Conservation (phyloP, 1,140 invertebrate genomes). For the Brachionus plicatilis region DNA sequence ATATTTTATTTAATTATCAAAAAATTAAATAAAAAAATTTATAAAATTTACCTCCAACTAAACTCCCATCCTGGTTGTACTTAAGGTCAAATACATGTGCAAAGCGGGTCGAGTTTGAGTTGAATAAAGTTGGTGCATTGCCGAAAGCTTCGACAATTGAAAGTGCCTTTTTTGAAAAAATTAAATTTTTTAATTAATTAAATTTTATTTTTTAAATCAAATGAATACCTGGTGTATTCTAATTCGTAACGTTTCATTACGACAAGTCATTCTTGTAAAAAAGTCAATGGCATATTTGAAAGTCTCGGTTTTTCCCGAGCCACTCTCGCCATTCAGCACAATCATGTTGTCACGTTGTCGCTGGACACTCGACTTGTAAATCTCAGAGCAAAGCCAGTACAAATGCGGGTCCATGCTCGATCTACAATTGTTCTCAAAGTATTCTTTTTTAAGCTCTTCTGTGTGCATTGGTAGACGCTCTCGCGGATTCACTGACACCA, state of each 20-base stretch:
- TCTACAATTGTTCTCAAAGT: slow-evolving; percentile 67
- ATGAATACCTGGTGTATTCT: slow-evolving; percentile 9
- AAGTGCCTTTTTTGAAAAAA: not conserved
- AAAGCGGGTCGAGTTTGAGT: slow-evolving; percentile 91
- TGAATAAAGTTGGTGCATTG: slow-evolving; percentile 90
- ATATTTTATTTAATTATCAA: not conserved
- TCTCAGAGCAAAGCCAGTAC: slow-evolving; percentile 95
- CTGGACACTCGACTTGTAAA: slow-evolving; percentile 88
- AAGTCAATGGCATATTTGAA: slow-evolving; percentile 48
- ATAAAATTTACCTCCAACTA: slow-evolving; percentile 59
- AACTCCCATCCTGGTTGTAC: slow-evolving; percentile 70
- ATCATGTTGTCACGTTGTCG: slow-evolving; percentile 81
- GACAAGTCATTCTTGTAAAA: slow-evolving; percentile 44
- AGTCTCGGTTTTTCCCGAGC: slow-evolving; percentile 65
- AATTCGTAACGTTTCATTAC: slow-evolving; percentile 44
- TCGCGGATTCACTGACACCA: slow-evolving; percentile 73
- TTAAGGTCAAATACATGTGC: slow-evolving; percentile 78
- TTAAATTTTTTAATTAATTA: not conserved
- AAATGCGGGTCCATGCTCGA: slow-evolving; percentile 87
- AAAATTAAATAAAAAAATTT: not conserved
- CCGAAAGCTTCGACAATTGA: slow-evolving; percentile 63
- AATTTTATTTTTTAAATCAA: not conserved
- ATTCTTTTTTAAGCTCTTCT: slow-evolving; percentile 58
- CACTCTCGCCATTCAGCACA: slow-evolving; percentile 93
- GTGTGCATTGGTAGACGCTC: slow-evolving; percentile 85